Conservation (phyloP, 2,888 invertebrate species). For the Podabrus alpinus region DNA sequence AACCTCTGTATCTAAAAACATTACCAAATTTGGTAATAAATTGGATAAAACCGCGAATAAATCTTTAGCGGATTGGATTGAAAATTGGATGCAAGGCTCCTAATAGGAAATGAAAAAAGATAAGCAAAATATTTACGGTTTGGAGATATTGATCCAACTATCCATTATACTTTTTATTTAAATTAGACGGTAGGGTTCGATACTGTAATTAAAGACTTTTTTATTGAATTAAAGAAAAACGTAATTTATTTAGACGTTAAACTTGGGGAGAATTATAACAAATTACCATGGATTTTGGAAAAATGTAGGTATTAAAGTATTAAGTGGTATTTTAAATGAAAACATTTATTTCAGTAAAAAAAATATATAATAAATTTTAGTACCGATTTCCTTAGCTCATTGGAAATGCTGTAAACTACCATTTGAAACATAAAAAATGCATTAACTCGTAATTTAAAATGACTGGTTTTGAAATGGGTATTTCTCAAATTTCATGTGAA, state of each 20-base stretch:
- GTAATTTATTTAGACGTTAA: not conserved
- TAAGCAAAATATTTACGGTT: not conserved
- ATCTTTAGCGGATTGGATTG: not conserved
- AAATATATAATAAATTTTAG: not conserved
- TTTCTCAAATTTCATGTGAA: not conserved
- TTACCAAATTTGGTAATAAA: not conserved
- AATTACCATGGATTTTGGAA: not conserved
- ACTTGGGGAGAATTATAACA: not conserved
- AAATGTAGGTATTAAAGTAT: not conserved
- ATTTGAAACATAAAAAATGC: not conserved
- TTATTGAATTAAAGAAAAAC: not conserved
- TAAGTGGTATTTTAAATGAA: not conserved
- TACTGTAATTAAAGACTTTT: not conserved
- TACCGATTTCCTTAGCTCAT: not conserved
- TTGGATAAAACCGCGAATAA: not conserved
- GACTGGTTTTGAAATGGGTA: not conserved
- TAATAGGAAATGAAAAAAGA: not conserved
- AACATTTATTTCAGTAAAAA: no score
- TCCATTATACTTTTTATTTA: not conserved
- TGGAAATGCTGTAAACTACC: not conserved
- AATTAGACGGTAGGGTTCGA: not conserved
- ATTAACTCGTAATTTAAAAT: not conserved
- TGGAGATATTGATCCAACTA: not conserved
- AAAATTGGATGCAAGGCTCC: not conserved
- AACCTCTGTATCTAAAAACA: not conserved